Conservation (phyloP, 2,797 vertebrate genomes). For the Potorous gilbertii region DNA sequence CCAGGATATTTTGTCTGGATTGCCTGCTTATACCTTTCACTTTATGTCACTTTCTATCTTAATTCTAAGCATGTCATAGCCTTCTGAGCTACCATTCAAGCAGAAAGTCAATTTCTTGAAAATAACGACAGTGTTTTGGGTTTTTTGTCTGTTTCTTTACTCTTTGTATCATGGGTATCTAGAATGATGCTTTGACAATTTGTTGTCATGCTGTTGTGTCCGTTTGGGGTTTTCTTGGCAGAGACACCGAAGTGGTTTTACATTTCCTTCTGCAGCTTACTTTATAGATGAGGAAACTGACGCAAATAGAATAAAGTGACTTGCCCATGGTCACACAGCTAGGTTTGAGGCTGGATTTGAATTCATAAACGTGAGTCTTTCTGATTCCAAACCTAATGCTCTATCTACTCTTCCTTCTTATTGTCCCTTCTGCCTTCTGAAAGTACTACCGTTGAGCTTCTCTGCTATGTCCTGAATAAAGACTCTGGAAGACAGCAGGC, state of each 20-base stretch:
- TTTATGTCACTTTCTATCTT: not conserved
- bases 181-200: not conserved
- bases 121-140: not conserved
- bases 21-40: not conserved
- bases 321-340: not conserved
- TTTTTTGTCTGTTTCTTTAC: not conserved
- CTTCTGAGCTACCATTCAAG: not conserved
- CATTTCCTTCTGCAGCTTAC: not conserved
- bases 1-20: not conserved
- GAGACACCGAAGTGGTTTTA: not conserved
- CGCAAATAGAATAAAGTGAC: not conserved
- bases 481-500: not conserved
- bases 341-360: not conserved
- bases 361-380: not conserved
- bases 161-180: not conserved
- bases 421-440: not conserved
- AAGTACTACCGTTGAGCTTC: not conserved
- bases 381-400: not conserved
- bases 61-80: not conserved
- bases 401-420: not conserved
- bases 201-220: not conserved
- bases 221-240: not conserved
- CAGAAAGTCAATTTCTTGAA: not conserved
- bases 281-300: not conserved
- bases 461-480: not conserved